These are phyloP conservation scores for Odocoileus virginianus DNA, from an alignment of 2,113 vertebrate species.

Conservation along the genomic window DNA sequence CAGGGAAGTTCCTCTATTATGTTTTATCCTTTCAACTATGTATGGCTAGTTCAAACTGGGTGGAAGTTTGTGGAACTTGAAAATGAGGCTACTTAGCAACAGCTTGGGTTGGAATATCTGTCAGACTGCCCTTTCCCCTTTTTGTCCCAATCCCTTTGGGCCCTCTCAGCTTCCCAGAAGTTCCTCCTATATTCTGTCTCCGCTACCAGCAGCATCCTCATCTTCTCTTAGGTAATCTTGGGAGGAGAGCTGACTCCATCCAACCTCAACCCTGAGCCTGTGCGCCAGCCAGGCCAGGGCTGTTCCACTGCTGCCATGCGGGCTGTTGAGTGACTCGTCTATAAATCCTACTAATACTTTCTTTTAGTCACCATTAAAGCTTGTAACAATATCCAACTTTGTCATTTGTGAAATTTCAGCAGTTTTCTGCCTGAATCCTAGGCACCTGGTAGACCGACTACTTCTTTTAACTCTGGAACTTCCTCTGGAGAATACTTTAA, in stretches of 20 bases:
- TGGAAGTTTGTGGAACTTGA: neutral
- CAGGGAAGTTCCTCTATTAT: neutral
- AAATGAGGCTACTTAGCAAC: neutral
- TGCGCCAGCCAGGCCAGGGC: accelerated
- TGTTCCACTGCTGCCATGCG: accelerated
- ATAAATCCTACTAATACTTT: neutral
- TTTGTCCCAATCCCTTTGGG: accelerated
- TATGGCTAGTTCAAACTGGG: neutral
- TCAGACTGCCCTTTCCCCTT: neutral
- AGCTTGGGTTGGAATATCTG: neutral
- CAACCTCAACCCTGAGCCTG: neutral
- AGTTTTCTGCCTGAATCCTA: neutral
- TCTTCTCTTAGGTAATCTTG: neutral
- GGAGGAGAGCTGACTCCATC: neutral
- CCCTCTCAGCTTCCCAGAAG: neutral
- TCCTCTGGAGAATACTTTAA: neutral
- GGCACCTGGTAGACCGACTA: neutral
- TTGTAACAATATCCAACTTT: neutral
- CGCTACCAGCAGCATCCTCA: neutral
- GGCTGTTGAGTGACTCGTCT: neutral
- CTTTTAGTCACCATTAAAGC: neutral
- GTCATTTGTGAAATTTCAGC: neutral
- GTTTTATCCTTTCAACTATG: neutral
- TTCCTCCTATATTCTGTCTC: too few species aligned
- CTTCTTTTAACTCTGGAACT: neutral